Evolutionary conservation across 2,797 vertebrate genomes (phyloP).

Genomic region (Cynopterus sphinx): DNA sequence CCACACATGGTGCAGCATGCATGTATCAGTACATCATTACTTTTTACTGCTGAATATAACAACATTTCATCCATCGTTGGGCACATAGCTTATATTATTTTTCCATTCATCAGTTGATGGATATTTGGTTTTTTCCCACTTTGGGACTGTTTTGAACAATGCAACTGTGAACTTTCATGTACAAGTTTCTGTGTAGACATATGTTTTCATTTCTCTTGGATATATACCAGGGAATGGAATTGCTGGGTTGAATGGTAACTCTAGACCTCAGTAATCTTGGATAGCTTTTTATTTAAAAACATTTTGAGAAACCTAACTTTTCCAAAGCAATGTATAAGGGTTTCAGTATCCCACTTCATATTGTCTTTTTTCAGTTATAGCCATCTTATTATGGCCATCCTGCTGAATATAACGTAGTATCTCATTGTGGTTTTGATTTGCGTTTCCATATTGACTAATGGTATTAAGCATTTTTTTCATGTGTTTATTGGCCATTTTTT

Average conservation of each 20-base stretch:
- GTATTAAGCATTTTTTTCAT: not conserved
- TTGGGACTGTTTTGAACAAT: not conserved
- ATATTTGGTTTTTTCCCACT: not conserved
- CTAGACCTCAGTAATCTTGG: not conserved
- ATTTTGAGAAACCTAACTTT: not conserved
- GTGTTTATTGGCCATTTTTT: not conserved
- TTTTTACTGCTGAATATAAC: not conserved
- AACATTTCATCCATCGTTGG: not conserved
- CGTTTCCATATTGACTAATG: not conserved
- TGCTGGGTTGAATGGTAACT: not conserved
- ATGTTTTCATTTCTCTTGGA: not conserved
- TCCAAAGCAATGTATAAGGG: not conserved
- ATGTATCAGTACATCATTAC: not conserved
- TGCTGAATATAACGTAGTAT: not conserved
- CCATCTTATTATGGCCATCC: not conserved
- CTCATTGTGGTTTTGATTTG: not conserved
- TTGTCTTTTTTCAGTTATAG: not conserved
- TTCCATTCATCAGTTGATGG: not conserved
- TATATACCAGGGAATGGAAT: not conserved
- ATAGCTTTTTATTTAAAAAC: not conserved
- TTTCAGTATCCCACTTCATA: not conserved
- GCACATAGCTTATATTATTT: not conserved
- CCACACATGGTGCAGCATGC: not conserved
- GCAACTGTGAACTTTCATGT: not conserved
- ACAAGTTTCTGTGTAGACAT: not conserved